Evolutionary conservation across 2,888 invertebrate species (phyloP).

Genomic region (Eupithecia centaureata): DNA sequence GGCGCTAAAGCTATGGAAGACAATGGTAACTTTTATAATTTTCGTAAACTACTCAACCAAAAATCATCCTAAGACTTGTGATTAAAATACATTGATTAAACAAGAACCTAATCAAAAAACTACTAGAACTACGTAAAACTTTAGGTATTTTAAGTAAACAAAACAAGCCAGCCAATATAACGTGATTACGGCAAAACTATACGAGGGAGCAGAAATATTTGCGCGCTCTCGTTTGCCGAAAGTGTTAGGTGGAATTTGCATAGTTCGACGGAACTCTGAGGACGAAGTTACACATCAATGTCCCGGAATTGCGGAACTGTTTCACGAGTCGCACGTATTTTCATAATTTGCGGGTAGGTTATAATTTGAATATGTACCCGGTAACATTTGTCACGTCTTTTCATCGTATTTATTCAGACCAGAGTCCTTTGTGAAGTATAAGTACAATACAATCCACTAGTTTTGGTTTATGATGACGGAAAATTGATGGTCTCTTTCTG

Average conservation of each 20-base stretch:
- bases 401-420: background rate
- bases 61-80: background rate
- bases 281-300: constrained; percentile 62
- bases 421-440: too few relatives aligned
- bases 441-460: too few relatives aligned
- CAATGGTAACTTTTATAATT: background rate
- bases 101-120: background rate
- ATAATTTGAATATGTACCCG: constrained; percentile 4
- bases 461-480: too few relatives aligned
- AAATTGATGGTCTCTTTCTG: too few relatives aligned
- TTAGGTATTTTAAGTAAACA: constrained; percentile 6
- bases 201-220: constrained; percentile 51
- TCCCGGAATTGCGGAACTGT: constrained; percentile 45
- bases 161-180: constrained; percentile 19
- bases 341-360: constrained; percentile 38
- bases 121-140: background rate
- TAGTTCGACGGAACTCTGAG: constrained; percentile 68
- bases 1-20: background rate
- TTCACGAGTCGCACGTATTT: constrained; percentile 51
- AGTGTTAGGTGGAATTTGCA: constrained; percentile 75
- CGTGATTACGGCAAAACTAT: constrained; percentile 29
- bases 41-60: background rate
- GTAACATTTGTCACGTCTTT: background rate
- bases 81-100: background rate
- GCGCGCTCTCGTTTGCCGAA: constrained; percentile 64